Base-by-base conservation (phyloP, 2,113 vertebrate species). In the Ophthalmolycus amberensis region DNA sequence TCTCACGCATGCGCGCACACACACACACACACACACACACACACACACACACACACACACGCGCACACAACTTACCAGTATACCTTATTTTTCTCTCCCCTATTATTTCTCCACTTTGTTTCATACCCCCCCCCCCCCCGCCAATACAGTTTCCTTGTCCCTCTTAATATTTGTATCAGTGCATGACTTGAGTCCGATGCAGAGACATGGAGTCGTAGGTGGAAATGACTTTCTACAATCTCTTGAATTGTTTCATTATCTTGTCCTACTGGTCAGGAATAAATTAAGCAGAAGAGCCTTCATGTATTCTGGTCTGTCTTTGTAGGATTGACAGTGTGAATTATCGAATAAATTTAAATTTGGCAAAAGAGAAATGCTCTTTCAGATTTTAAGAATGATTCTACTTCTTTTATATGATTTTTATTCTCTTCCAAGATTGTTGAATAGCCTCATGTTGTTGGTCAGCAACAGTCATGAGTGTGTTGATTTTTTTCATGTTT, bases 81-180 rank as follows among this genome's bases (percentile, higher is more conserved):
- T 79, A 65, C 22, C 66, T 66, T 81, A 60, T 78, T 63, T 75
- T 54, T 27, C 54, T 79, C 69, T 71, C 50, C 68, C 50, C 18
- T 59, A 79, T 71, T 79, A 82, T 88, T 83, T 85, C 63, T 84
- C 38, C 71, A 80, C 71, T 67, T 70, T 38, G 72, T 37, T 89
- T 84, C 25, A 78, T 75, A 62, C 29, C n/a, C 2, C 18, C 78
- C 29, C 22, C 77, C 34, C 67, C 2, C 18, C 78, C 29, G n/a
- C 22, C 77, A 29, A 38, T 74, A 52, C 71, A 56, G 42, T 58
- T 64, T 62, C 20, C n/a, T 37, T 7, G 34, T 71, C 38, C 50
- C 27, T 62, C 32, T 58, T 40, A 71, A 64, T 59, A 27, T 74
- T 82, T 66, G 20, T 58, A 69, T 82, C 75, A 85, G 54, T n/a